Base-by-base conservation (phyloP, 2,797 vertebrate species). In the Onychomys leucogaster region DNA sequence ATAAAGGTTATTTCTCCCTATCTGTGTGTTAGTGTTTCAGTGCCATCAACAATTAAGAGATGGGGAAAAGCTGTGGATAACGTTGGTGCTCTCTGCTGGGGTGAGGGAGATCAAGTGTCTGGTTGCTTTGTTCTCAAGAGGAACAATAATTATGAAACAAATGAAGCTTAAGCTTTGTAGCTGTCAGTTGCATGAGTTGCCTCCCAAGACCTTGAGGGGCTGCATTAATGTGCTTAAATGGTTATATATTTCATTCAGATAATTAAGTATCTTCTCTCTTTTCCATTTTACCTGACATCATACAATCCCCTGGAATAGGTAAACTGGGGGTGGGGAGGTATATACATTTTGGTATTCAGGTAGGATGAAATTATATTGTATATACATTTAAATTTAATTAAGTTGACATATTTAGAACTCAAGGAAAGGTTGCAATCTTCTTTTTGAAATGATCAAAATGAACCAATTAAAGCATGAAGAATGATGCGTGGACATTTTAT, bases 1-100 rank as follows among this genome's bases (percentile, higher is more conserved):
- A 93, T 83, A 29, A 89, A 91, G 89, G 63, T 43, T 37, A 71
- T 83, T 94, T 91, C 8, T 52, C 91, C 55, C n/a, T 65, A 92
- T 32, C 10, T 41, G 14, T 46, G 59, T 29, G 52, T 80, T 86
- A 83, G 34, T 32, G 78, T 82, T 89, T 49, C 67, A 76, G 57
- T 75, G 65, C 61, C 55, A 76, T n/a, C 19, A 61, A 85, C 83
- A 76, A 78, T 78, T 83, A 95, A 75, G 76, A 41, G 59, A 86
- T 76, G 7, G 59, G 21, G 75, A 90, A 57, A 91, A 10, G 11
- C 2, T 6, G 27, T 5, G 6, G 17, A 59, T 61, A 81, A 57
- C 2, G 73, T 14, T 52, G 9, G 5, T 67, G 0, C 25, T 41
- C 41, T 91, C 80, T 81, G 32, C 52, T 73, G 21, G 77, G 80